Percentiles rank a stretch among this genome's conserved stretches.
phyloP scores from a whole-genome alignment of 2,113 vertebrate genomes.

The Engystomops pustulosus region DNA sequence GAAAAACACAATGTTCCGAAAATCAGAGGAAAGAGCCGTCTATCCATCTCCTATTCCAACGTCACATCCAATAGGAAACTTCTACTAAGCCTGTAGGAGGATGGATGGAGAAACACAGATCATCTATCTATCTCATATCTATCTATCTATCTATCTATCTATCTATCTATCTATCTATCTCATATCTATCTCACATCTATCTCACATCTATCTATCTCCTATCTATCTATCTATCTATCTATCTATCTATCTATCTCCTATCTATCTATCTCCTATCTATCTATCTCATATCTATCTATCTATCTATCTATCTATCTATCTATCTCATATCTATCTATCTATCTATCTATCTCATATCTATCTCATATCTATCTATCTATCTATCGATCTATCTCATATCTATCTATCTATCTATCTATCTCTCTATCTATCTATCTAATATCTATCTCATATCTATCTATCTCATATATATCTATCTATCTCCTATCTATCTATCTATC shows the following conservation, averaged over 20 bases:
- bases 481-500: neutral
- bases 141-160: neutral
- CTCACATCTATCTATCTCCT: neutral
- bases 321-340: too few relatives aligned
- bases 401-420: too few relatives aligned
- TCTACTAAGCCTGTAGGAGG: neutral
- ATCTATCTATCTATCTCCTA: neutral
- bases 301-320: too few relatives aligned
- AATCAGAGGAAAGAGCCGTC: neutral
- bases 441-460: neutral
- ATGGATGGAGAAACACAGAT: too few relatives aligned
- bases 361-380: neutral
- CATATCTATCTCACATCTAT: neutral
- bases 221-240: neutral
- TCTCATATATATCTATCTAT: neutral
- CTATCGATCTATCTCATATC: too few relatives aligned
- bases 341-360: neutral
- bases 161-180: neutral
- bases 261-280: too few relatives aligned
- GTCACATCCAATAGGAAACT: neutral
- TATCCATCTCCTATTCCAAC: neutral
- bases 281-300: too few relatives aligned
- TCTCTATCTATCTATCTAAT: neutral
- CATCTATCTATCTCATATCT: neutral
- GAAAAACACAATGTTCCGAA: conserved; percentile 16